phyloP scores from a whole-genome alignment of 2,797 vertebrate genomes.

The Delichon dasypus region DNA sequence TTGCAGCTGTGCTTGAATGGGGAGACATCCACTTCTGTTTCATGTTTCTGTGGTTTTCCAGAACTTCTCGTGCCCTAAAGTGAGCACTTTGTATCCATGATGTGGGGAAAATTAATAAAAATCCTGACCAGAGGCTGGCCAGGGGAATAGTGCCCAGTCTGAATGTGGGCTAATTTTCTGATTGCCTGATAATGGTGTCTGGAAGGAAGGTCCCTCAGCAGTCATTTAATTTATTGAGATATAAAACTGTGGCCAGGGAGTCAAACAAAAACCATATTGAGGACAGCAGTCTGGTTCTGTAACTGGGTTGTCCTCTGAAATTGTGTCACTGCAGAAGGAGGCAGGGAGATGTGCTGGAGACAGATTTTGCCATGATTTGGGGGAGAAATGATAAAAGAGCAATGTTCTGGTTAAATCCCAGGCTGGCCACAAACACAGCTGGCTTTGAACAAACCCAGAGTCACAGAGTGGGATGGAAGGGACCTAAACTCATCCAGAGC shows the following conservation, averaged over 20 bases:
- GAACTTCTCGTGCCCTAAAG: background rate
- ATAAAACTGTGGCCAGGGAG: background rate
- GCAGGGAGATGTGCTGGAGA: background rate
- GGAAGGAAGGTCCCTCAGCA: background rate
- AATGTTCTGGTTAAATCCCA: too few species aligned
- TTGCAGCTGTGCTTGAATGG: background rate
- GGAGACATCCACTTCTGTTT: background rate
- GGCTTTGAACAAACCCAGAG: background rate
- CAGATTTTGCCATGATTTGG: background rate
- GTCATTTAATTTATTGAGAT: background rate
- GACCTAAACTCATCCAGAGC: rapidly evolving
- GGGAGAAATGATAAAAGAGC: background rate
- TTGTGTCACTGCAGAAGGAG: background rate
- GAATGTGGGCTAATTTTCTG: background rate
- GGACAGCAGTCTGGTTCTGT: background rate
- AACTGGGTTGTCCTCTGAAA: background rate
- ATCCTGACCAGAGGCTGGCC: background rate
- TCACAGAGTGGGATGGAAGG: rapidly evolving
- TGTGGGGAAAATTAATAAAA: background rate
- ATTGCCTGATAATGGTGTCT: background rate
- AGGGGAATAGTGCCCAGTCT: background rate
- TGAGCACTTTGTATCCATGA: too few species aligned
- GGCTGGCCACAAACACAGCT: background rate
- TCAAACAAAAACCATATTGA: background rate
- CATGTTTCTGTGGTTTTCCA: background rate